Conservation (phyloP, 2,888 invertebrate species). For the Thereva unica region DNA sequence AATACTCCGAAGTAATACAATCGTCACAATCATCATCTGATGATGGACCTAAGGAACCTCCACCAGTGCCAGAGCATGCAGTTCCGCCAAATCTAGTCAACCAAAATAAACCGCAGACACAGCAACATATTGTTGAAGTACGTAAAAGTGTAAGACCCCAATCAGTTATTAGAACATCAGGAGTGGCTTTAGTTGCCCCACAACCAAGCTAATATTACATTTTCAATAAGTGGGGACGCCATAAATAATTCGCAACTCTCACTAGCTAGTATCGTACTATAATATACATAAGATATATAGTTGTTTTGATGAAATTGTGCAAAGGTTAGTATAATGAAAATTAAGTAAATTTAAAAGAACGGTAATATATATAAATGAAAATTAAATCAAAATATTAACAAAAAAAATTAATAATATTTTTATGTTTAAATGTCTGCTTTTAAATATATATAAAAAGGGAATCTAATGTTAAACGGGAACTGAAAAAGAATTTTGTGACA, state of each 20-base stretch:
- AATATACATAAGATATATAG: background rate
- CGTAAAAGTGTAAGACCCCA: constrained; percentile 45
- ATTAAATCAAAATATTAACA: no score
- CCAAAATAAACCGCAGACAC: constrained; percentile 17
- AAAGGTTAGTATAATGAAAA: no score
- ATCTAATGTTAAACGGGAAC: no score
- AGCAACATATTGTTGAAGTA: constrained; percentile 41
- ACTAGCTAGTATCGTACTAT: constrained; percentile 22
- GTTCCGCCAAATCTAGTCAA: constrained; percentile 14
- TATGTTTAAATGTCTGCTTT: no score
- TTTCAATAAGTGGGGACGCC: constrained; percentile 44
- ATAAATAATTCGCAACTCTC: constrained; percentile 31
- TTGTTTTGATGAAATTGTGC: no score
- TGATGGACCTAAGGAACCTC: constrained; percentile 44
- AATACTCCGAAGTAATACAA: constrained; percentile 75
- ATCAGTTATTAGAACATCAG: constrained; percentile 46
- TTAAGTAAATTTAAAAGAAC: no score
- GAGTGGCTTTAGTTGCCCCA: constrained; percentile 46
- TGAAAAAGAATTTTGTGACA: no score
- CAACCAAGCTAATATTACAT: constrained; percentile 48
- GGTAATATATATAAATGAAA: no score
- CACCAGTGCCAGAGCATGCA: constrained; percentile 45
- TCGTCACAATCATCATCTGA: constrained; percentile 46
- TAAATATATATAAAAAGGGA: no score
- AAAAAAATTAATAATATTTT: no score